Conservation (phyloP, 2,113 vertebrate species). For the Raja brachyura region DNA sequence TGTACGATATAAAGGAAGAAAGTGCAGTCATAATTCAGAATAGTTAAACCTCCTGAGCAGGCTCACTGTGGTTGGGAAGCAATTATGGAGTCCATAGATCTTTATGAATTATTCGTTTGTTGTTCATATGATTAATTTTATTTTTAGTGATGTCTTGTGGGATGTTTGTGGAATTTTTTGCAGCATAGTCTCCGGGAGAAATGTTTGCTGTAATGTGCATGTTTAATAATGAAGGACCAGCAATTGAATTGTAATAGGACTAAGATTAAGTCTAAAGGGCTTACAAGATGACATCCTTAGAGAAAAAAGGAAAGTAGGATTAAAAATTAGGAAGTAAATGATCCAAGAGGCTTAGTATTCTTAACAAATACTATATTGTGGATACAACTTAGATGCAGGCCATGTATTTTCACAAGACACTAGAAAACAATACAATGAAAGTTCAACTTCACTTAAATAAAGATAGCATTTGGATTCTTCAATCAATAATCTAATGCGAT, state of each 20-base stretch:
- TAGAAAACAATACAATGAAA: not conserved
- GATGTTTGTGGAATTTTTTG: not conserved
- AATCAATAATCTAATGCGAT: not conserved
- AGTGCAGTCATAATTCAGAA: not conserved
- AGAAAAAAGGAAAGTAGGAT: not conserved
- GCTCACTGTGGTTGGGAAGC: not conserved
- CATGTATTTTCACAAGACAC: not conserved
- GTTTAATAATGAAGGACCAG: not conserved
- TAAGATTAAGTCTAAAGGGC: not conserved
- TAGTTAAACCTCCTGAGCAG: not conserved
- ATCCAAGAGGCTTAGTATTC: not conserved
- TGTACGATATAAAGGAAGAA: not conserved
- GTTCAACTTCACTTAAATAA: not conserved
- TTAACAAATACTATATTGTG: not conserved
- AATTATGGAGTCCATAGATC: not conserved
- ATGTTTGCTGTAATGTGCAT: not conserved
- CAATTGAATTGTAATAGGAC: not conserved
- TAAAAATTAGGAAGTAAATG: not conserved
- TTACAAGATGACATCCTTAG: not conserved
- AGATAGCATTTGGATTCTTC: not conserved
- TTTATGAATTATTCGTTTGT: not conserved
- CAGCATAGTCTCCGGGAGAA: not conserved
- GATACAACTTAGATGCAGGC: not conserved
- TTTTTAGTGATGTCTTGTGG: not conserved
- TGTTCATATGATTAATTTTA: not conserved